Base-by-base conservation (phyloP, 92 coral and sea anemone genomes). In the Galaxea fascicularis region DNA sequence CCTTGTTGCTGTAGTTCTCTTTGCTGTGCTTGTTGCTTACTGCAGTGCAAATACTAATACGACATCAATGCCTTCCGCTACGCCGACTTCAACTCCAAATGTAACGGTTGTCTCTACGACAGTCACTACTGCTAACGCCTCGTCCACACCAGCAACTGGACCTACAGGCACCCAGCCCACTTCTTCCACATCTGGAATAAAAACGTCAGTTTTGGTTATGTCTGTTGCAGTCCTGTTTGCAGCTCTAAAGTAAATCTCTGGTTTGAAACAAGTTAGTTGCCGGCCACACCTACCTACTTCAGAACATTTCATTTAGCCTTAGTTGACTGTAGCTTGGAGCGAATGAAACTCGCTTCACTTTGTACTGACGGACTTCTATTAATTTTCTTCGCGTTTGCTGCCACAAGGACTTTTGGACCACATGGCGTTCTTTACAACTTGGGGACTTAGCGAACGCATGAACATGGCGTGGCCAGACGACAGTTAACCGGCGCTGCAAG, bases 191-290 rank as follows among this genome's bases (percentile, higher is more conserved):
- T 63, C 47, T 46, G 82, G 79, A 27, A 10, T 60, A 49, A 63
- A 71, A 35, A 49, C 88, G 26, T 75, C 90, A 44, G 44, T 86
- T 64, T 26, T 74, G 30, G 71, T 63, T 22, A 22, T 74, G 73
- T 15, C 22, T 24, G 72, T 70, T 25, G 80, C 73, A 25, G 7
- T 70, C 86, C 47, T 85, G 27, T 24, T 85, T 35, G 90, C 90
- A 30, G 49, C 76, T 71, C 65, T 89, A 58, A 71, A 58, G 82
- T 89, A 89, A 85, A 72, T 70, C 39, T 52, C 44, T 5, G 31
- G 24, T 5, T 6, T 13, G 8, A n/a, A 16, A 45, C 54, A 54
- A 65, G 25, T 30, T 22, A 51, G 74, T 66, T 79, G 49, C 75
- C 75, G 74, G 76, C 84, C 84, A 47, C 84, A 79, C 84, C 84